phyloP scores from a whole-genome alignment of 2,113 vertebrate genomes.

The Eleginops maclovinus region DNA sequence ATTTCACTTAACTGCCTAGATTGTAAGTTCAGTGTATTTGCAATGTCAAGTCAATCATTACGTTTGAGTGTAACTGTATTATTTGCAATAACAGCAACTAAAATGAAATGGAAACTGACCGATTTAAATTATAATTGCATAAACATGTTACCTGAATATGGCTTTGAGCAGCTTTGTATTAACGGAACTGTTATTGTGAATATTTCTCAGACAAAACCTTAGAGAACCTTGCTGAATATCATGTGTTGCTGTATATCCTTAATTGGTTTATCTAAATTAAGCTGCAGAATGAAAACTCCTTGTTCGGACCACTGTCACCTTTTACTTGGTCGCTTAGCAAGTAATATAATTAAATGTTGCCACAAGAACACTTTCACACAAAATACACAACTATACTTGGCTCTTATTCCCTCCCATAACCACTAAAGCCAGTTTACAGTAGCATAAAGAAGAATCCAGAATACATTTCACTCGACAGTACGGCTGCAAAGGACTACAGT shows the following conservation, averaged over 20 bases:
- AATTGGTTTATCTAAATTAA: constrained; percentile 71
- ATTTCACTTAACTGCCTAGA: too few species aligned
- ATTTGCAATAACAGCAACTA: not conserved
- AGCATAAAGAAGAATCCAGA: not conserved
- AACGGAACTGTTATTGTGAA: not conserved
- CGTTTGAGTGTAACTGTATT: not conserved
- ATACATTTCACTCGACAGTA: not conserved
- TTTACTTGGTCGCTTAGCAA: constrained; percentile 42
- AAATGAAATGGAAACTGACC: not conserved
- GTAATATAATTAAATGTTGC: constrained; percentile 29
- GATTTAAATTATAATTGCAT: not conserved
- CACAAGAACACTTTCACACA: not conserved
- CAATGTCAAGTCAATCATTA: too few species aligned
- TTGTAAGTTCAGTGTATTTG: not conserved
- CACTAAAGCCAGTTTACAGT: not conserved
- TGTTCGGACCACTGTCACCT: constrained; percentile 44
- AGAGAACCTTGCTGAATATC: constrained; percentile 9
- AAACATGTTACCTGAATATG: not conserved
- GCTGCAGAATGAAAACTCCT: constrained; percentile 42
- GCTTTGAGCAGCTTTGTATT: not conserved
- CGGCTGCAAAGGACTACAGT: not conserved
- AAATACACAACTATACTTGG: not conserved
- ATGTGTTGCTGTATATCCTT: constrained; percentile 14
- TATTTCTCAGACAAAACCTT: not conserved
- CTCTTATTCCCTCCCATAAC: not conserved